Base-by-base conservation (phyloP, 2,888 invertebrate species). In the Strigamia maritima region DNA sequence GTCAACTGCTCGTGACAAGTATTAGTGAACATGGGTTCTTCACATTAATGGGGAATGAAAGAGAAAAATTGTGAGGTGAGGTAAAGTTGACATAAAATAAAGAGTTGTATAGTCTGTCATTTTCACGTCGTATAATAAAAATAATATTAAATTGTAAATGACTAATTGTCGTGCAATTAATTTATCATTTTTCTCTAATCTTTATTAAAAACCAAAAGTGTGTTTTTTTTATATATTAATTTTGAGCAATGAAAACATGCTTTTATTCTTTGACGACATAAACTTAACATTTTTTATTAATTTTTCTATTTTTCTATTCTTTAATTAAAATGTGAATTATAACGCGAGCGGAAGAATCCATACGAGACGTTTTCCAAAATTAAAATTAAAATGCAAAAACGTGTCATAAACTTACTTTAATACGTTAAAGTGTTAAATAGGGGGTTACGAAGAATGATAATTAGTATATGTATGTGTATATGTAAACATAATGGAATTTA, bases 311-410 rank as follows among this genome's bases (percentile, higher is more conserved):
- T 6, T 65, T 65, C 12, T 60, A 60, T n/a, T 65, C 19, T 65
- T 24, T 65, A 65, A 65, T 65, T 65, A 65, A 65, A 65, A 24
- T 19, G 60, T 65, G 60, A 10, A 7, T 22, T 12, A 19, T 65
- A 24, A 65, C 22, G n/a, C 1, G 22, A 19, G 22, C 19, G 60
- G 22, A 24, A 24, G 60, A 65, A 65, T 65, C 8, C 60, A 65
- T 49, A 12, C 60, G 60, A 24, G 12, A 24, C 60, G n/a, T 44
- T 24, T 65, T 24, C 8, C 24, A 65, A 65, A 65, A 65, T 65
- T 16, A 65, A 19, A 65, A 65, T 65, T 65, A 65, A 65, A 65
- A 65, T 65, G 60, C 60, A 65, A 65, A 65, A 65, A 65, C 6
- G 22, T 10, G 60, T 24, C 22, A 22, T 24, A 65, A 19, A 19